Evolutionary conservation across 2,113 vertebrate species (phyloP).

Genomic region (Spermophilus dauricus): DNA sequence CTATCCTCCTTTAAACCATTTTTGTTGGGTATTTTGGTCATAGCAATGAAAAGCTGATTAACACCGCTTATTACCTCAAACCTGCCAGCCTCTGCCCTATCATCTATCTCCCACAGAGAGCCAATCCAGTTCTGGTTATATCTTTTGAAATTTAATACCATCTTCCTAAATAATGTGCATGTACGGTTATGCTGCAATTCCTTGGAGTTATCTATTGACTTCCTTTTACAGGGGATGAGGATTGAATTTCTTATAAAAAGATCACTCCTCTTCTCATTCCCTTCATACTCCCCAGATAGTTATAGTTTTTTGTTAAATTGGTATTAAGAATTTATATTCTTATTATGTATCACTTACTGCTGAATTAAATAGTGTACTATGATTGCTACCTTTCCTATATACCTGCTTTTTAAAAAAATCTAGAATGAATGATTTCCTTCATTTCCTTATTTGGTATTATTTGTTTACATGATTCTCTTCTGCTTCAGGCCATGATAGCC

Average conservation of each 20-base stretch:
- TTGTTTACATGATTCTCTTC: neutral
- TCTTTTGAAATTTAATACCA: neutral
- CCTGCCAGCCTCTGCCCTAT: neutral
- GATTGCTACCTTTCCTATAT: neutral
- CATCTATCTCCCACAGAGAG: neutral
- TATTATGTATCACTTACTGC: neutral
- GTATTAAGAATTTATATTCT: neutral
- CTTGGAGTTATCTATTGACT: neutral
- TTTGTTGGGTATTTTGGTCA: neutral
- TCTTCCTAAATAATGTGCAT: neutral
- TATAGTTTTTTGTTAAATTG: conserved; percentile 21
- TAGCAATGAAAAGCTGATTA: neutral
- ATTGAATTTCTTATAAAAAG: neutral
- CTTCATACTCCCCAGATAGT: neutral
- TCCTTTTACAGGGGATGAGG: neutral
- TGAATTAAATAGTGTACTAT: neutral
- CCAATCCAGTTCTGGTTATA: neutral
- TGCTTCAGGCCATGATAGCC: neutral
- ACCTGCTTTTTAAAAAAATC: neutral
- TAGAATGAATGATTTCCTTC: neutral
- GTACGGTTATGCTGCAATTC: neutral
- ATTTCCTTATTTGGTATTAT: neutral
- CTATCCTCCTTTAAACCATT: neutral
- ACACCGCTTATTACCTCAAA: neutral
- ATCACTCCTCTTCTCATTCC: neutral